These are phyloP conservation scores for Cantharis rustica DNA, from an alignment of 2,888 invertebrate species.

Conservation along the genomic window DNA sequence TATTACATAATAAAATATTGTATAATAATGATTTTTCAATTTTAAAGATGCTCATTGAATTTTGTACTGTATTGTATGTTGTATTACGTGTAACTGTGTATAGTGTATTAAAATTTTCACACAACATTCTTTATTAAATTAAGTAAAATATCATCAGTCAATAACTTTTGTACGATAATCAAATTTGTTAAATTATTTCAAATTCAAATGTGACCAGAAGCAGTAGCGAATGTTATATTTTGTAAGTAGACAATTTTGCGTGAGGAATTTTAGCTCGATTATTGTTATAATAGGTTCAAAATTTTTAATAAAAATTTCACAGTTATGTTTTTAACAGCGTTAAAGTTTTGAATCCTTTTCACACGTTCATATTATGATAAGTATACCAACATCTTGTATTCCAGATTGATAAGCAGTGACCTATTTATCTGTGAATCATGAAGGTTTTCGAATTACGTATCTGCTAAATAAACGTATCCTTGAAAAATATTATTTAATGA, in stretches of 20 bases:
- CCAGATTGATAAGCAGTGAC: neutral
- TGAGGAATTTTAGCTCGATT: neutral
- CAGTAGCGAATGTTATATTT: neutral
- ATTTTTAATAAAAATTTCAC: neutral
- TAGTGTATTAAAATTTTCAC: slow-evolving; percentile 1
- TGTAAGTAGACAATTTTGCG: neutral
- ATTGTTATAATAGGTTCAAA: neutral
- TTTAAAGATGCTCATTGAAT: neutral
- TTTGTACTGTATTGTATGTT: neutral
- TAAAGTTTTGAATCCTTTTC: neutral
- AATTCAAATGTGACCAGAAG: neutral
- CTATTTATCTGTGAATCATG: neutral
- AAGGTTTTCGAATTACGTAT: neutral
- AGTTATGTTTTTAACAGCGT: neutral
- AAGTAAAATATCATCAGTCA: neutral
- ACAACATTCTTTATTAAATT: neutral
- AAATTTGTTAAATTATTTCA: neutral
- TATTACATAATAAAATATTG: neutral
- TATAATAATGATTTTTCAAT: neutral
- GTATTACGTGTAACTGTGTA: slow-evolving; percentile 3
- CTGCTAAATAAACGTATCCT: neutral
- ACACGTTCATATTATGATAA: neutral
- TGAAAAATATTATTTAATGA: neutral
- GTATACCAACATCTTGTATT: neutral
- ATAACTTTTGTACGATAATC: neutral